Percentiles rank a stretch among this genome's conserved stretches.
Evolutionary conservation across 2,888 invertebrate species (phyloP).

Genomic region (Meteorus cinctellus): DNA sequence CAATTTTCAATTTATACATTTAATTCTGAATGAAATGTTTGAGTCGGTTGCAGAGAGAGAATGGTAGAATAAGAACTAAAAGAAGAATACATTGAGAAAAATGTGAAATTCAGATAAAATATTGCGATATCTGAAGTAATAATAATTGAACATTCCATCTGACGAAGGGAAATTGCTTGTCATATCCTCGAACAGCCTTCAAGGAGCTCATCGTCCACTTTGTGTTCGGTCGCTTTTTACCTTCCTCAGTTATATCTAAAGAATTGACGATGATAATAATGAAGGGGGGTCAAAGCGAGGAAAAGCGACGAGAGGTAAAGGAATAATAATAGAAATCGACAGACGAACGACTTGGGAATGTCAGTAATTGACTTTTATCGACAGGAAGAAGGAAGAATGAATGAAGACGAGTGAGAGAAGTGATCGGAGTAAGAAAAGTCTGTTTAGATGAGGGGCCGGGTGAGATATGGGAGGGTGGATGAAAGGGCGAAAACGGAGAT

Average conservation of each 20-base stretch:
- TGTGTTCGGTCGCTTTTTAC: background rate
- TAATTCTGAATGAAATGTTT: background rate
- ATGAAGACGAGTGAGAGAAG: background rate
- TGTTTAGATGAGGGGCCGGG: no score
- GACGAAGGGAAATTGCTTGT: constrained; percentile 1
- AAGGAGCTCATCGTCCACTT: constrained; percentile 3
- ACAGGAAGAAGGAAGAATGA: constrained; percentile 17
- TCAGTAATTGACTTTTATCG: constrained; percentile 36
- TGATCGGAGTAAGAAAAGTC: background rate
- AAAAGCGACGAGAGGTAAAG: background rate
- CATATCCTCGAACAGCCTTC: background rate
- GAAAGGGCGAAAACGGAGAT: constrained; percentile 28
- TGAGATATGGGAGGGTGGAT: background rate
- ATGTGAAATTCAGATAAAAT: background rate
- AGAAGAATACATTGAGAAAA: background rate
- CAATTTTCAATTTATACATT: background rate
- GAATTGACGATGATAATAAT: constrained; percentile 22
- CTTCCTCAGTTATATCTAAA: background rate
- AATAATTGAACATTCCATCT: constrained; percentile 17
- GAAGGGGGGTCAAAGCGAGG: background rate
- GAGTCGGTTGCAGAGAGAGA: background rate
- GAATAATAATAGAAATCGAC: constrained; percentile 29
- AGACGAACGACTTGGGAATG: constrained; percentile 25
- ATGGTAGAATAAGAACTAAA: background rate
- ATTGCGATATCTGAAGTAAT: background rate